These are phyloP conservation scores for Catonia carolina DNA, from an alignment of 2,888 invertebrate species.

Conservation along the genomic window DNA sequence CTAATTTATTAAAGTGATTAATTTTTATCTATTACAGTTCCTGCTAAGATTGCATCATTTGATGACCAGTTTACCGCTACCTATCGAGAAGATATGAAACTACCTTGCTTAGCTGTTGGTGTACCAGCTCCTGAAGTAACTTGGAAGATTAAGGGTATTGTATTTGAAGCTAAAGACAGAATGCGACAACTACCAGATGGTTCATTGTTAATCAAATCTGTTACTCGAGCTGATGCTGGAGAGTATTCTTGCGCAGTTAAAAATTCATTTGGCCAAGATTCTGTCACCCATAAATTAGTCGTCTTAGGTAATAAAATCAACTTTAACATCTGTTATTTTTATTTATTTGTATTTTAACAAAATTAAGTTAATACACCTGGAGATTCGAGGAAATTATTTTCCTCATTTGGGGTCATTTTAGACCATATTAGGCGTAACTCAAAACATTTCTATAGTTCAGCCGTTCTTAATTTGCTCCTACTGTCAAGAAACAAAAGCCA, in stretches of 20 bases:
- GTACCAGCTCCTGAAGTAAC: slow-evolving; percentile 84
- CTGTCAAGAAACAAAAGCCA: no score
- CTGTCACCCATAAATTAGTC: slow-evolving; percentile 81
- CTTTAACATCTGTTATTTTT: no score
- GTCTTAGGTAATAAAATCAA: slow-evolving; percentile 79
- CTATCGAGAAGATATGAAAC: slow-evolving; percentile 83
- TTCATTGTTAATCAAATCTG: slow-evolving; percentile 81
- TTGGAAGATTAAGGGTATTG: slow-evolving; percentile 79
- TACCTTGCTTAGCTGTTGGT: slow-evolving; percentile 88
- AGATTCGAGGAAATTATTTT: no score
- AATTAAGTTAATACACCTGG: no score
- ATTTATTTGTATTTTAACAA: no score
- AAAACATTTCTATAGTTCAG: no score
- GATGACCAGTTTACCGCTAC: slow-evolving; percentile 89
- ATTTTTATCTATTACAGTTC: slow-evolving; percentile 52
- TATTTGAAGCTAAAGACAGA: slow-evolving; percentile 72
- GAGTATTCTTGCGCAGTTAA: slow-evolving; percentile 92
- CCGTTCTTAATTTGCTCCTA: no score
- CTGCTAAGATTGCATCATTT: slow-evolving; percentile 91
- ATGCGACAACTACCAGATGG: slow-evolving; percentile 85
- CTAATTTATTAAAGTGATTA: neutral
- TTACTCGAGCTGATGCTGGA: slow-evolving; percentile 83
- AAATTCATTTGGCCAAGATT: slow-evolving; percentile 87
- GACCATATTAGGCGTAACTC: no score
- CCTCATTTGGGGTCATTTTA: no score